Base-by-base conservation (phyloP, 2,797 vertebrate genomes). In the Oreochromis mossambicus region DNA sequence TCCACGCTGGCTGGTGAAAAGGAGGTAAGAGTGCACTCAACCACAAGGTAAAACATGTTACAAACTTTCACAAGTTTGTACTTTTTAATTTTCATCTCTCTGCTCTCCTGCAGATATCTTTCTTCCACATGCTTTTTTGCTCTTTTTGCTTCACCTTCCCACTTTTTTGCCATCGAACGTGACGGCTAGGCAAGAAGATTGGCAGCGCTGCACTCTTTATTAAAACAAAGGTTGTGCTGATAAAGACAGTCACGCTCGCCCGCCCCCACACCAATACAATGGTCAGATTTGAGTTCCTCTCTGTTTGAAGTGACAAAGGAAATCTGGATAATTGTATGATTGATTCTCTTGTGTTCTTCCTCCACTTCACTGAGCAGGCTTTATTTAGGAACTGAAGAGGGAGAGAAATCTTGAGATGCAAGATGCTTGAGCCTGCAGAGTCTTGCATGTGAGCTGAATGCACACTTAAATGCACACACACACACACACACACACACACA, bases 261-360 rank as follows among this genome's bases (percentile, higher is more conserved):
- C 77, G 2, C 89, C 77, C 87, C 81, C 86, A 84, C 86, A 89
- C 90, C 91, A 79, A 86, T 77, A 56, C 88, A 84, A 58, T 36
- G 89, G 92, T 92, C 94, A 91, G 80, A 92, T 82, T 68, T 38
- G 87, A 91, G 81, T 84, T 90, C 82, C 82, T 85, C 80, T 89
- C 85, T 26, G 84, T 94, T 93, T 89, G 90, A 95, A 94, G 93
- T 95, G 94, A 94, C 93, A 92, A 92, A 89, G 79, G 89, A 94
- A 94, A 96, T 96, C 93, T 92, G 92, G 92, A 94, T 96, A 96
- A 96, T 95, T 96, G 94, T 93, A 88, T 92, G 93, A 96, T 95
- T 95, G 95, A 96, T 95, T 95, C 94, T 92, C 91, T 89, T 93
- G 94, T 94, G 91, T 92, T 93, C 84, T 87, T 88, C 84, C 77